Evolutionary conservation across 1,140 invertebrate species (phyloP).

Genomic region (Hylaeus anthracinus): DNA sequence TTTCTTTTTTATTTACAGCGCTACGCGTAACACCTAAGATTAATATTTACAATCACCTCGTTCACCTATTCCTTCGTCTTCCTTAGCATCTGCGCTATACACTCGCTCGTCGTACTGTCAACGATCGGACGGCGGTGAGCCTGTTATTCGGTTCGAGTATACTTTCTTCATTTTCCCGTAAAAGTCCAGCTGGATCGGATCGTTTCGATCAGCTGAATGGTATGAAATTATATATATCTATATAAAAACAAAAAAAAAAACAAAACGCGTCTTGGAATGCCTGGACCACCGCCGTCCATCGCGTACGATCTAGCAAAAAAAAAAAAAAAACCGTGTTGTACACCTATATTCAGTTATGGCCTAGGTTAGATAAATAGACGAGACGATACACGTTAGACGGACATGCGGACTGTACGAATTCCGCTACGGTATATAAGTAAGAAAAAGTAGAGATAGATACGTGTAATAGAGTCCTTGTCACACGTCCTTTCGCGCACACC

Average conservation of each 20-base stretch:
- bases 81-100: conserved; percentile 56
- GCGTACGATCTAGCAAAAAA: conserved; percentile 10
- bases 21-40: conserved; percentile 69
- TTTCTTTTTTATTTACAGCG: conserved; percentile 68
- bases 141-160: conserved; percentile 15
- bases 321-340: conserved; percentile 31
- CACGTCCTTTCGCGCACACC: conserved; percentile 32
- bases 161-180: neutral
- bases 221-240: conserved; percentile 2
- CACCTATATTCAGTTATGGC: conserved; percentile 53
- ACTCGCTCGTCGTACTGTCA: conserved; percentile 44
- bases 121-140: conserved; percentile 40
- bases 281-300: conserved; percentile 17
- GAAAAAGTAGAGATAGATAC: conserved; percentile 60
- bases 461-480: conserved; percentile 49
- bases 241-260: neutral
- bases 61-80: conserved; percentile 3
- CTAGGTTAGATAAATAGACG: conserved; percentile 72
- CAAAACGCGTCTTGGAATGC: conserved; percentile 10
- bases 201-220: neutral
- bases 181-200: conserved; percentile 1
- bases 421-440: conserved; percentile 59
- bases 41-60: conserved; percentile 71
- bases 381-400: conserved; percentile 75
- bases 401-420: conserved; percentile 66